phyloP scores from a whole-genome alignment of 92 coral and sea anemone genomes.

The Actinostola sp. region DNA sequence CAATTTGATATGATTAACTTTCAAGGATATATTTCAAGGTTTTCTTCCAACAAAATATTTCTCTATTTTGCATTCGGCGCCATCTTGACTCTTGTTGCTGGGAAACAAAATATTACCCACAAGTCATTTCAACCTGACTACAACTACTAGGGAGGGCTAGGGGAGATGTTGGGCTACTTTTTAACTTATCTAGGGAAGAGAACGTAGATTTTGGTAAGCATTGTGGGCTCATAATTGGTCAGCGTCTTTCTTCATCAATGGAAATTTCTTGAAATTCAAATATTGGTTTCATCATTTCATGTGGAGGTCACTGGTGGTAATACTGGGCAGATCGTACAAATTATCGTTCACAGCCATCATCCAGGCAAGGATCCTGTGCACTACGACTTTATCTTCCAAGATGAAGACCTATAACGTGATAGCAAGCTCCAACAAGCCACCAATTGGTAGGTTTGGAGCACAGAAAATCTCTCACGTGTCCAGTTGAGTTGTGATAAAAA shows the following conservation, averaged over 20 bases:
- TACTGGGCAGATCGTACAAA: slow-evolving; percentile 46
- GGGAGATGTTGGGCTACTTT: no score
- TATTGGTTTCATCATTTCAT: slow-evolving; percentile 38
- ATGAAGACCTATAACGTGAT: slow-evolving; percentile 75
- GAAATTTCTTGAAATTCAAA: background rate
- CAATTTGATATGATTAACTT: background rate
- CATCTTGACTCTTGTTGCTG: slow-evolving; percentile 56
- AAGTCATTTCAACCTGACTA: slow-evolving; percentile 1
- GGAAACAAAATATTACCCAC: slow-evolving; percentile 51
- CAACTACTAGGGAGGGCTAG: background rate
- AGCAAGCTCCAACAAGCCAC: slow-evolving; percentile 72
- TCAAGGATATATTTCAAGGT: background rate
- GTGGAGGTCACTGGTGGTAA: slow-evolving; percentile 42
- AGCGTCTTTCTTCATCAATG: background rate
- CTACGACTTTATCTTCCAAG: slow-evolving; percentile 22
- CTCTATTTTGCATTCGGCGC: slow-evolving; percentile 52
- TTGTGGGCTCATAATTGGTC: background rate
- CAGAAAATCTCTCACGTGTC: background rate
- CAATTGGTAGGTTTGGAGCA: slow-evolving; percentile 71
- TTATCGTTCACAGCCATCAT: slow-evolving; percentile 29
- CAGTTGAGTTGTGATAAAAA: background rate
- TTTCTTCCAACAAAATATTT: slow-evolving; percentile 5
- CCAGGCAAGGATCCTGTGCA: slow-evolving; percentile 34
- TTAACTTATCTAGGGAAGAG: background rate
- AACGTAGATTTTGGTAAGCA: background rate